Base-by-base conservation (phyloP, 2,797 vertebrate genomes). In the Mallotus villosus region DNA sequence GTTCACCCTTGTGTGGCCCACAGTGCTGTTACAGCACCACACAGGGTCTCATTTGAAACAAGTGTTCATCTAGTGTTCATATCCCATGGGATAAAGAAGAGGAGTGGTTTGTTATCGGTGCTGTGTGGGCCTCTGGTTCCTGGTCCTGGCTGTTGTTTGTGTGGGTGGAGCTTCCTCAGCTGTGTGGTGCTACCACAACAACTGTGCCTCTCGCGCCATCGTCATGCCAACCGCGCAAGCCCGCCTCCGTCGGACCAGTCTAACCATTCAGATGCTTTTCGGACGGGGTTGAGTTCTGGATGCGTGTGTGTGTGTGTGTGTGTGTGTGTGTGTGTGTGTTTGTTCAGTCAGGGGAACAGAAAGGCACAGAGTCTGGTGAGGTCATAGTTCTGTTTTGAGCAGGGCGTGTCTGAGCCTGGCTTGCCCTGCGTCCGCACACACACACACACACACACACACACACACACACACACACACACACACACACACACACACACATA, bases 81-180 rank as follows among this genome's bases (percentile, higher is more conserved):
- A 5, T 5, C 5, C 32, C 32, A 32, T 1, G 32, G 32, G 1
- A 5, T 32, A 5, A 32, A 32, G 32, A 5, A 32, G 32, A 32
- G 32, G 32, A 1, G 25, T 5, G 32, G 32, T 32, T 32, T 32
- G 32, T 32, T 32, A 32, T 49, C 2, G 46, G 11, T 49, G 46
- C 11, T 17, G 46, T 3, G 46, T 14, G 46, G 46, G 9, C 46
- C 46, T 29, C 29, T 68, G 46, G 19, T 76, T 78, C 76, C 70
- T 24, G 71, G 68, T 57, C 53, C 82, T 73, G 71, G 4, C 32
- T 32, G 79, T 82, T 72, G 63, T 77, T 53, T 71, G 63, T 77
- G 55, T 74, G 80, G 73, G 76, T 74, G 75, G 76, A 76, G 78
- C 75, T 78, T 80, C 67, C 79, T 34, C 61, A 22, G 67, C 4